Percentiles rank a stretch among this genome's conserved stretches.
Conservation (phyloP, 2,113 vertebrate genomes). For the Sisor rabdophorus region DNA sequence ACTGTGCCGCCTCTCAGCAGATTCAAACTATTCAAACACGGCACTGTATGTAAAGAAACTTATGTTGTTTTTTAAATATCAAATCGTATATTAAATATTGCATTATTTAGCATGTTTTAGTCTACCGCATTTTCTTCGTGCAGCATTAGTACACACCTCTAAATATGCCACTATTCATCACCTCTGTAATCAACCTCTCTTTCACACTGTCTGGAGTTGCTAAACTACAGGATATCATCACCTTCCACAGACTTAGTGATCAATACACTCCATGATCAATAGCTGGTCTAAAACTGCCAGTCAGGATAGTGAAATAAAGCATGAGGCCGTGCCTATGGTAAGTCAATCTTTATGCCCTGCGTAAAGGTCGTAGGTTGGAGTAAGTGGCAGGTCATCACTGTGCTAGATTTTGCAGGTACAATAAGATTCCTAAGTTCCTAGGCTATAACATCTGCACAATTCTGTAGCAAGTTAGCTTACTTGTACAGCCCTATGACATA, state of each 20-base stretch:
- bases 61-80: too few species aligned
- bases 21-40: too few species aligned
- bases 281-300: background rate
- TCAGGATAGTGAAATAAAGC: slow-evolving; percentile 2
- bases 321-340: background rate
- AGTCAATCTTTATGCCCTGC: background rate
- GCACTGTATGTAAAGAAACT: too few species aligned
- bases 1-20: too few species aligned
- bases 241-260: slow-evolving; percentile 6
- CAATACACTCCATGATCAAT: slow-evolving; percentile 14
- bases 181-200: slow-evolving; percentile 21
- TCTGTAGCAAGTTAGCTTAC: background rate
- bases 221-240: slow-evolving; percentile 30
- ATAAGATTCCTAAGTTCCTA: background rate
- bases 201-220: slow-evolving; percentile 16
- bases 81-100: too few species aligned
- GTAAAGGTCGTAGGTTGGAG: background rate
- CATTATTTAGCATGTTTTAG: too few species aligned
- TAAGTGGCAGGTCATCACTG: background rate
- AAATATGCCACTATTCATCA: slow-evolving; percentile 26
- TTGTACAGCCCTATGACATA: background rate
- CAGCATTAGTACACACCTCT: background rate
- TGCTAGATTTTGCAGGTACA: background rate
- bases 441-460: too few species aligned
- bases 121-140: too few species aligned